Percentiles rank a stretch among this genome's conserved stretches.
Evolutionary conservation across 2,797 vertebrate genomes (phyloP).

Genomic region (Thalassophryne amazonica): DNA sequence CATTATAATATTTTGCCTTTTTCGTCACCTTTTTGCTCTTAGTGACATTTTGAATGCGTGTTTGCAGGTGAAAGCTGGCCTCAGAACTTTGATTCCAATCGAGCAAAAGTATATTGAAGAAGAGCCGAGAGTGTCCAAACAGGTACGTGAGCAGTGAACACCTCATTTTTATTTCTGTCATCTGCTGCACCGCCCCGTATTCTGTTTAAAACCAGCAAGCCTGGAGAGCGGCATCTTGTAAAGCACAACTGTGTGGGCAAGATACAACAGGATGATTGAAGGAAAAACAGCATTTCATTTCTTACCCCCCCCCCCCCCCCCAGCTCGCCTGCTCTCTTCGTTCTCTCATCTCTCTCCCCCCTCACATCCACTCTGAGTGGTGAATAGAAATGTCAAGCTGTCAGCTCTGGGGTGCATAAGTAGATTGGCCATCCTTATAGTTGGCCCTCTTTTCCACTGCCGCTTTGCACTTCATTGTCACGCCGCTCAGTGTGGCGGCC

Average conservation of each 20-base stretch:
- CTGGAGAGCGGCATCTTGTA: constrained; percentile 55
- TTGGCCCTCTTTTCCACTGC: constrained; percentile 77
- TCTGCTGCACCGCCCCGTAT: constrained; percentile 6
- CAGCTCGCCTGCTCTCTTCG: constrained; percentile 38
- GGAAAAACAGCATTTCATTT: constrained; percentile 65
- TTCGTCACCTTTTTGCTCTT: constrained; percentile 24
- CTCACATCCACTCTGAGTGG: constrained; percentile 64
- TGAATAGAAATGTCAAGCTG: constrained; percentile 88
- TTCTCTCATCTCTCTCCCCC: constrained; percentile 43
- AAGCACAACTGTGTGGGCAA: constrained; percentile 64
- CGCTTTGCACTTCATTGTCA: constrained; percentile 83
- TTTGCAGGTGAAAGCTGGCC: constrained; percentile 95
- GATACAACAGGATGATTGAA: constrained; percentile 71
- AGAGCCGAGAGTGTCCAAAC: constrained; percentile 95
- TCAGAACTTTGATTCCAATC: constrained; percentile 92
- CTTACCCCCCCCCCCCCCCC: constrained; percentile 1
- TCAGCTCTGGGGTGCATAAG: constrained; percentile 82
- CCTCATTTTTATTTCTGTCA: constrained; percentile 35
- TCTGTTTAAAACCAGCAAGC: constrained; percentile 46
- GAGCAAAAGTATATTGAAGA: constrained; percentile 98
- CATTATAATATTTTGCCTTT: too few relatives aligned
- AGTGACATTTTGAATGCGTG: constrained; percentile 5
- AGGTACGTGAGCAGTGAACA: constrained; percentile 79
- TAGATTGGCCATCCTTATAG: constrained; percentile 84
- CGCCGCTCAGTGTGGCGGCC: constrained; percentile 78